These are phyloP conservation scores for Nyctalus aviator DNA, from an alignment of 2,797 vertebrate species.

Conservation along the genomic window DNA sequence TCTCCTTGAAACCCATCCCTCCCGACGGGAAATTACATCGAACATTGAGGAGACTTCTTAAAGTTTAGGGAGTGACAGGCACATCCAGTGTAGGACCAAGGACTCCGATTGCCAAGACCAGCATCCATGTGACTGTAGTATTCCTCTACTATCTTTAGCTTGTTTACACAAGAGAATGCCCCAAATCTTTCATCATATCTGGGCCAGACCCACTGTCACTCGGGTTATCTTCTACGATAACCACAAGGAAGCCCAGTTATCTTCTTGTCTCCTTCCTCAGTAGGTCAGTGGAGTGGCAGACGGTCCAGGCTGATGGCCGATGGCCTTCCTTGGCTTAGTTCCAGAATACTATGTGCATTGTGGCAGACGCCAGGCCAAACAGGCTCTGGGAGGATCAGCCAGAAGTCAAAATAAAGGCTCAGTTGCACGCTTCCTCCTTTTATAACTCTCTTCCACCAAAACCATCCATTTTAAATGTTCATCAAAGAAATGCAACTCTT, in stretches of 20 bases:
- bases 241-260: neutral
- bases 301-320: neutral
- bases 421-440: neutral
- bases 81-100: neutral
- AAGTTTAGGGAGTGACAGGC: neutral
- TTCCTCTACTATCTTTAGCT: neutral
- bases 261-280: neutral
- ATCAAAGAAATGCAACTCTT: neutral
- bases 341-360: neutral
- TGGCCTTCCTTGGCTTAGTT: neutral
- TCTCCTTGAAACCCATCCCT: neutral
- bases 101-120: neutral
- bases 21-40: neutral
- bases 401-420: slow-evolving; percentile 34
- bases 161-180: neutral
- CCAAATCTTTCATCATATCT: neutral
- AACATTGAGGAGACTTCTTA: neutral
- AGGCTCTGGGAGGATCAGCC: neutral
- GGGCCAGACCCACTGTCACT: neutral
- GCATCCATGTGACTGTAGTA: neutral
- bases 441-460: neutral
- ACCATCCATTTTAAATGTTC: slow-evolving; percentile 3
- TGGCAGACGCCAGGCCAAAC: neutral
- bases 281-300: neutral
- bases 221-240: neutral